Conservation (phyloP, 2,888 invertebrate species). For the Marasmarcha lunaedactyla region DNA sequence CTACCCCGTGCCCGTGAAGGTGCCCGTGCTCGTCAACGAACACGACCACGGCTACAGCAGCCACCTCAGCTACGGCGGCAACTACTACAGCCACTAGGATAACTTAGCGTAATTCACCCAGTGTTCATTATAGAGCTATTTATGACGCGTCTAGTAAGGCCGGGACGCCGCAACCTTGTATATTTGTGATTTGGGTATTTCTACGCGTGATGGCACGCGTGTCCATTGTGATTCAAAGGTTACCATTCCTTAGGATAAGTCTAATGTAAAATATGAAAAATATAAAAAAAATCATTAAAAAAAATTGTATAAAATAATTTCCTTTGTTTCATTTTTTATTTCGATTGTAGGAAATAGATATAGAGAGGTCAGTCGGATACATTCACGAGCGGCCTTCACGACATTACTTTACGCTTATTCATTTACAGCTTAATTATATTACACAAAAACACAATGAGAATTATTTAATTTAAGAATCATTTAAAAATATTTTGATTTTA, state of each 20-base stretch:
- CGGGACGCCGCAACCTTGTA: constrained; percentile 44
- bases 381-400: constrained; percentile 44
- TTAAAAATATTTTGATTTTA: no score
- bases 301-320: constrained; percentile 22
- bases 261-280: constrained; percentile 48
- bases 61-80: constrained; percentile 19
- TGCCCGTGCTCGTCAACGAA: constrained; percentile 44
- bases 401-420: constrained; percentile 11
- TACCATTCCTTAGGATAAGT: constrained; percentile 56
- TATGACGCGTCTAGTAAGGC: constrained; percentile 48
- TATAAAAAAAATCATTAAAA: constrained; percentile 45
- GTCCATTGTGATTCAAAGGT: constrained; percentile 60
- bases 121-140: constrained; percentile 36
- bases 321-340: constrained; percentile 35
- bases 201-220: constrained; percentile 53
- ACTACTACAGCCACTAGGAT: not conserved
- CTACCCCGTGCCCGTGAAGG: constrained; percentile 68
- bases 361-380: constrained; percentile 23
- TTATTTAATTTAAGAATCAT: no score
- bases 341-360: constrained; percentile 16
- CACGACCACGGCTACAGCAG: constrained; percentile 23
- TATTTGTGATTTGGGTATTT: constrained; percentile 55
- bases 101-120: constrained; percentile 37
- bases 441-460: not conserved
- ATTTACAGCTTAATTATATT: constrained; percentile 18